A percentile compares a stretch with the other conserved stretches of the same genome.
These are phyloP conservation scores for Drosophila lacicola DNA, from an alignment of 2,888 invertebrate species.

Conservation along the genomic window DNA sequence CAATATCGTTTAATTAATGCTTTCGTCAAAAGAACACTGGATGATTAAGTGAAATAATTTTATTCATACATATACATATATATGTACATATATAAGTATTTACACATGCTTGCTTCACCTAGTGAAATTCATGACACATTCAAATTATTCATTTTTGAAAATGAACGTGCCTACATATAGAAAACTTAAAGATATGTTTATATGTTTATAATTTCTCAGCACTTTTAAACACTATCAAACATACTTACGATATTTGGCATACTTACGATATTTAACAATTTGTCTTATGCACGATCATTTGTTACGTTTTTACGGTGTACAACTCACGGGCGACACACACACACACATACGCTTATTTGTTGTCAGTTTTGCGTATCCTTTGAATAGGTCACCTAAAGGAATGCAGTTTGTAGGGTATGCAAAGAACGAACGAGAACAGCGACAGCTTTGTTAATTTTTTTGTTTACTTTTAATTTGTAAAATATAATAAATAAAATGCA, in stretches of 20 bases:
- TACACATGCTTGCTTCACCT: not conserved
- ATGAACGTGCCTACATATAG: too few species aligned
- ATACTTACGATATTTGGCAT: not conserved
- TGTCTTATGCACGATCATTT: constrained; percentile 6
- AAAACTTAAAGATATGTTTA: too few species aligned
- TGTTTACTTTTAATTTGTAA: not conserved
- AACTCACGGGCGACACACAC: not conserved
- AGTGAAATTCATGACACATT: not conserved
- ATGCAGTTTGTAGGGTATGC: too few species aligned
- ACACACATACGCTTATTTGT: not conserved
- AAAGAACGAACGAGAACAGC: not conserved
- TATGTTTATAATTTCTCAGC: too few species aligned
- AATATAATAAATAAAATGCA: not conserved
- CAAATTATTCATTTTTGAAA: too few species aligned
- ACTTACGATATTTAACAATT: constrained; percentile 10
- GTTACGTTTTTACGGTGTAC: not conserved
- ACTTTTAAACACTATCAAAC: too few species aligned
- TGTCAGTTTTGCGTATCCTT: constrained; percentile 2
- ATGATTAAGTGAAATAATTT: not conserved
- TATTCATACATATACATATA: not conserved
- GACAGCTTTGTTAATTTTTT: not conserved
- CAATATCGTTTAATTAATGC: constrained; percentile 28
- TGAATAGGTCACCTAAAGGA: not conserved
- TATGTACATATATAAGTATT: too few species aligned
- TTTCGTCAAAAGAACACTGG: constrained; percentile 1